A percentile compares a stretch with the other conserved stretches of the same genome.
phyloP scores from a whole-genome alignment of 2,113 vertebrate species.

The Mugil cephalus region DNA sequence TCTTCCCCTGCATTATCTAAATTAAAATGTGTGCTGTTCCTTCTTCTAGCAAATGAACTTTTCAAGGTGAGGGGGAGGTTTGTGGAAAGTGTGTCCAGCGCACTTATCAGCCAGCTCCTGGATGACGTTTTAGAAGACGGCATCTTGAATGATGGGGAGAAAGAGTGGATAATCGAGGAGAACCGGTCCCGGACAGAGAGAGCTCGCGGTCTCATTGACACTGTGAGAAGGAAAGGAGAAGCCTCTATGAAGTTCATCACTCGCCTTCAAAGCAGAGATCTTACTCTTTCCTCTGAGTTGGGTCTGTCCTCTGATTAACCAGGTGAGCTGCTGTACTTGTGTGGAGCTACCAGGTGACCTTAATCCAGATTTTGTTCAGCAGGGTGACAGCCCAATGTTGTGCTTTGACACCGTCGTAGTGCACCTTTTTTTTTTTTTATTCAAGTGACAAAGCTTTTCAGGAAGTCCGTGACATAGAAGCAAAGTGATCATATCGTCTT shows the following conservation, averaged over 20 bases:
- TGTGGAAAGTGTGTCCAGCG: background rate
- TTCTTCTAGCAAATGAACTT: constrained; percentile 56
- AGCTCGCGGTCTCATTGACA: constrained; percentile 79
- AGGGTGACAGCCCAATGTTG: too few relatives aligned
- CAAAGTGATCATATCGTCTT: too few relatives aligned
- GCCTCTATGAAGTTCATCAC: constrained; percentile 71
- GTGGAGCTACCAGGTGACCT: too few relatives aligned
- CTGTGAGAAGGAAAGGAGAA: constrained; percentile 73
- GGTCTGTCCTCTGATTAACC: constrained; percentile 29
- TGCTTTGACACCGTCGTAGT: too few relatives aligned
- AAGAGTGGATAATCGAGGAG: constrained; percentile 60
- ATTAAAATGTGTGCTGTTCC: too few relatives aligned
- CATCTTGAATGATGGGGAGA: constrained; percentile 73
- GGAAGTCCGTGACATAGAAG: too few relatives aligned
- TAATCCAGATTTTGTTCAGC: too few relatives aligned
- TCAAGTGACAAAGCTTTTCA: too few relatives aligned
- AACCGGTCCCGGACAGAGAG: background rate
- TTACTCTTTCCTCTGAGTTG: constrained; percentile 46
- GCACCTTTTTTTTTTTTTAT: too few relatives aligned
- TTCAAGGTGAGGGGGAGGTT: constrained; percentile 25
- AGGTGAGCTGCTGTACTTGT: too few relatives aligned
- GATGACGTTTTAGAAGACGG: constrained; percentile 63
- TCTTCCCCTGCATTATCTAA: background rate
- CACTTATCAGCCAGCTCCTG: constrained; percentile 69
- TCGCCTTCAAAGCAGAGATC: constrained; percentile 56